phyloP scores from a whole-genome alignment of 2,113 vertebrate species.

The Nothocercus nigrocapillus region DNA sequence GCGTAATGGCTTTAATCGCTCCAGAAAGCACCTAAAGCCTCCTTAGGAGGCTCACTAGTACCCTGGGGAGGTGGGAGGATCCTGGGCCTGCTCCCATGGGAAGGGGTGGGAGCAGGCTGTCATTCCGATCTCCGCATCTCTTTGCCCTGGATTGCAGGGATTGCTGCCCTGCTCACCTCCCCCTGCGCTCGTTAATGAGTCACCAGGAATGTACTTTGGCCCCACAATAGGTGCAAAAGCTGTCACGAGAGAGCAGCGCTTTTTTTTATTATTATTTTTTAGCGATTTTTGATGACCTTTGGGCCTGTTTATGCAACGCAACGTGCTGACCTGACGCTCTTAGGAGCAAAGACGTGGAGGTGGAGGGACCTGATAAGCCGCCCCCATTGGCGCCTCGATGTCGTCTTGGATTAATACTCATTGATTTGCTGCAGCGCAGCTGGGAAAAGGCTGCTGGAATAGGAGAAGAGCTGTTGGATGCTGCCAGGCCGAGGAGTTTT shows the following conservation, averaged over 20 bases:
- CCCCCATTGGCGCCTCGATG: fast-evolving
- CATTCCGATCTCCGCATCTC: too few relatives aligned
- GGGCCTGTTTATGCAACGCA: neutral
- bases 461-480: neutral
- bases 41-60: too few relatives aligned
- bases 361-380: neutral
- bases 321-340: neutral
- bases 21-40: too few relatives aligned
- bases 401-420: neutral
- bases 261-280: neutral
- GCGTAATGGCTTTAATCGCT: too few relatives aligned
- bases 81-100: too few relatives aligned
- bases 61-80: too few relatives aligned
- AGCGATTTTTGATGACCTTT: neutral
- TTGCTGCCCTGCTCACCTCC: neutral
- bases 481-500: neutral
- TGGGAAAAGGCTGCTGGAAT: neutral
- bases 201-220: neutral
- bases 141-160: too few relatives aligned
- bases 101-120: too few relatives aligned
- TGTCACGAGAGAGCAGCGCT: too few relatives aligned
- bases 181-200: neutral
- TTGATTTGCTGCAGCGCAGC: neutral
- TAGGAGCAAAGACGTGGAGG: fast-evolving
- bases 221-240: neutral